Evolutionary conservation across 2,888 invertebrate species (phyloP), one percentile per base, ranked within the genome.

Genomic region (Synanthedon tipuliformis): DNA sequence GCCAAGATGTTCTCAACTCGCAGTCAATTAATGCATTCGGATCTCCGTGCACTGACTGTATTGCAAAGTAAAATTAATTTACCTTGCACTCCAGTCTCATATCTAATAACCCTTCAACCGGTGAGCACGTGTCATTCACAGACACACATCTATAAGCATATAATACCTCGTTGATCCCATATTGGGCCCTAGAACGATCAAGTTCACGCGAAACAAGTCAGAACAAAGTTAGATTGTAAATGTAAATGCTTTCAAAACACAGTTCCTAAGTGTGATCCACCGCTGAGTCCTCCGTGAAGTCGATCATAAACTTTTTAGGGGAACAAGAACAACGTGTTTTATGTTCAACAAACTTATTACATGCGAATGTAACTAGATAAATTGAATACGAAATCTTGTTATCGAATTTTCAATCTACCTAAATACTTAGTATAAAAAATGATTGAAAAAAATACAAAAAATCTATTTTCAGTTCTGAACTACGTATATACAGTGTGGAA

Each of bases 201-300:
- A 55, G 52, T 51, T 56, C 51, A 45, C 13, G 45, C 15, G 15
- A 15, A 57, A 56, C 52, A 50, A 54, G 52, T 50, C 48, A 48
- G 54, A 53, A 50, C 57, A 68, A 82, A 82, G 71, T 81, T 82
- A 74, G 64, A 81, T 82, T 80, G 74, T 71, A 15, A 45, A 79
- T 75, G 74, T 73, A 77, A 81, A 81, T 78, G 68, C 69, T 66
- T 66, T 63, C 58, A 60, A 63, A 72, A 69, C 68, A 64, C 65
- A 65, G 45, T 75, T 69, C 54, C 62, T 53, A 72, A 73, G 65
- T 63, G 62, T 52, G 57, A 67, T 71, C 45, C 16, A 13, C 41
- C 13, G 45, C 62, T 59, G 63, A 64, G 57, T 64, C 45, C 45
- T 45, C 12, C 13, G n/a, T 45, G 45, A 45, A 45, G 45, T 45